These are phyloP conservation scores for Acrobasis consociella DNA, from an alignment of 2,888 invertebrate genomes.

Conservation along the genomic window DNA sequence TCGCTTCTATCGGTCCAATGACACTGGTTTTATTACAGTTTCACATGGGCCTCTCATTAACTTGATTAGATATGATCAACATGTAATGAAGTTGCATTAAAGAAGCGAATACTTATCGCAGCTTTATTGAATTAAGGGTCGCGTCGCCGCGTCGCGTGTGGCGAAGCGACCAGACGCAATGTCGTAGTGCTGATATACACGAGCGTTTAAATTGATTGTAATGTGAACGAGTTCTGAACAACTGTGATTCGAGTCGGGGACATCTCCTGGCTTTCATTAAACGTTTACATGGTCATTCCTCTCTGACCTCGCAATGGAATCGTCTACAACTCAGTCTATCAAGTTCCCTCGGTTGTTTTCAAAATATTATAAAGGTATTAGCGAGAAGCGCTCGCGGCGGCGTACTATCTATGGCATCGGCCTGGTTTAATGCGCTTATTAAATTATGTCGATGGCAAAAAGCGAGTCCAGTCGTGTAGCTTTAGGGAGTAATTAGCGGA, in stretches of 20 bases:
- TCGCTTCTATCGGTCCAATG: constrained; percentile 46
- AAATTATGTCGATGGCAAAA: constrained; percentile 80
- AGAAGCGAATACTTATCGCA: constrained; percentile 50
- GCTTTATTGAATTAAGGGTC: constrained; percentile 66
- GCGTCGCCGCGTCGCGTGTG: constrained; percentile 59
- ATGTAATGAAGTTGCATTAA: constrained; percentile 51
- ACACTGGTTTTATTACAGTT: constrained; percentile 49
- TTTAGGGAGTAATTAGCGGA: constrained; percentile 82
- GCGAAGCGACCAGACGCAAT: constrained; percentile 63
- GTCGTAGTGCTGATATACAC: constrained; percentile 60
- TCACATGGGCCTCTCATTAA: constrained; percentile 50
- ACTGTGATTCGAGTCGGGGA: constrained; percentile 72
- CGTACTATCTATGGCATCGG: constrained; percentile 74
- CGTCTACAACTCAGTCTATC: constrained; percentile 48
- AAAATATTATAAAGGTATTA: constrained; percentile 68
- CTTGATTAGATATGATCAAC: constrained; percentile 56
- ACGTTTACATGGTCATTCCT: constrained; percentile 77
- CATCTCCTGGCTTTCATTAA: constrained; percentile 69
- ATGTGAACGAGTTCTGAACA: constrained; percentile 70
- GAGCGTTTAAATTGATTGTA: constrained; percentile 77
- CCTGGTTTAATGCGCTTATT: constrained; percentile 78
- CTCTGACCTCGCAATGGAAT: constrained; percentile 68
- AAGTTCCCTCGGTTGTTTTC: constrained; percentile 54
- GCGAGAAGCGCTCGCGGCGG: constrained; percentile 65
- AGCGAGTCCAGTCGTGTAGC: constrained; percentile 70